Evolutionary conservation across 92 coral and sea anemone species (phyloP).

Genomic region (Umimayanthus chanpuru): DNA sequence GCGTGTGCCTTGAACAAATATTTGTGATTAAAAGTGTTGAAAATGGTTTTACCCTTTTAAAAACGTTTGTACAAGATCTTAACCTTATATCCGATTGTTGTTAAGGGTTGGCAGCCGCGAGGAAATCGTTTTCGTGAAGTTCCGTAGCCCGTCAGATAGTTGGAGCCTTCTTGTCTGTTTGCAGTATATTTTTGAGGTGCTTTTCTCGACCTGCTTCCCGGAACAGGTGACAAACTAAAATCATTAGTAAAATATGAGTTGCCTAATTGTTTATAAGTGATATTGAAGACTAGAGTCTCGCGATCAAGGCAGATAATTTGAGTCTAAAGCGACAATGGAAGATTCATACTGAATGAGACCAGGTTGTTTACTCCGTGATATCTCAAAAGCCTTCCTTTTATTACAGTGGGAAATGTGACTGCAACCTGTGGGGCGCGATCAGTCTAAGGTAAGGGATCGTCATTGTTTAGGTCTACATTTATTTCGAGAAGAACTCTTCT

Average conservation of each 20-base stretch:
- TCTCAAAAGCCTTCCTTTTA: background rate
- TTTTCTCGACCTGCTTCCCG: slow-evolving; percentile 28
- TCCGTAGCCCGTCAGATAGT: background rate
- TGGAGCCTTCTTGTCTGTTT: background rate
- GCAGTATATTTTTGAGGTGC: slow-evolving; percentile 19
- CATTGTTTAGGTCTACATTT: background rate
- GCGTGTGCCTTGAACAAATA: slow-evolving; percentile 25
- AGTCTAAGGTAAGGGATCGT: slow-evolving; percentile 20
- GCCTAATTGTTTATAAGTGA: slow-evolving; percentile 72
- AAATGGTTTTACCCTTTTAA: slow-evolving; percentile 14
- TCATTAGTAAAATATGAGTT: slow-evolving; percentile 63
- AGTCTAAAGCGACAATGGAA: slow-evolving; percentile 29
- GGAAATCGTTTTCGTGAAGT: background rate
- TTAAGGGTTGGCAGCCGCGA: background rate
- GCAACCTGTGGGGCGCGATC: background rate
- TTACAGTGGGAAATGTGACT: background rate
- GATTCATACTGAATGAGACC: background rate
- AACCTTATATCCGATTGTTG: background rate
- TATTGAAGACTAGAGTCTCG: slow-evolving; percentile 64
- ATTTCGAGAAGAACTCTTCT: background rate
- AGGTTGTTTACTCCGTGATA: background rate
- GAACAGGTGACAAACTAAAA: slow-evolving; percentile 64
- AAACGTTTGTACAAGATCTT: background rate
- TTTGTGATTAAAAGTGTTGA: background rate
- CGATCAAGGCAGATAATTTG: slow-evolving; percentile 38